Conservation (phyloP, 1,140 invertebrate genomes). For the Cydia splendana region DNA sequence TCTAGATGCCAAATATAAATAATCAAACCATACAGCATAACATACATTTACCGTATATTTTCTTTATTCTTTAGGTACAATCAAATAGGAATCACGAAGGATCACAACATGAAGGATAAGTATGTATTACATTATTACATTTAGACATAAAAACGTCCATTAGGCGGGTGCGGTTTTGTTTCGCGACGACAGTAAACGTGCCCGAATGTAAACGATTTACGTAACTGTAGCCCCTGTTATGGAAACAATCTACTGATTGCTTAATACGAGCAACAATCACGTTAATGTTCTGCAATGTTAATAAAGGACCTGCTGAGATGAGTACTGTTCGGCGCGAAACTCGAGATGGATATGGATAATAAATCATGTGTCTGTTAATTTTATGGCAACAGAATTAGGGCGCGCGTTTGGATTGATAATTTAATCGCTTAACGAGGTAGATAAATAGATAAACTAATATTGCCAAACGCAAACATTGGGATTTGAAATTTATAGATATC, state of each 20-base stretch:
- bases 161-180: constrained; percentile 38
- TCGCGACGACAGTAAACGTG: constrained; percentile 48
- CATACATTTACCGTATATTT: background rate
- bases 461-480: constrained; percentile 34
- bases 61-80: background rate
- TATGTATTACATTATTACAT: background rate
- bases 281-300: constrained; percentile 53
- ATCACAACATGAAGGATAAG: constrained; percentile 5
- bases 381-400: background rate
- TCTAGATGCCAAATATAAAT: constrained; percentile 7
- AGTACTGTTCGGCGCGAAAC: constrained; percentile 35
- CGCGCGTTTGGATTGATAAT: constrained; percentile 37
- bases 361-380: constrained; percentile 1
- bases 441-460: constrained; percentile 37
- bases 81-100: background rate
- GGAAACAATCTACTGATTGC: constrained; percentile 62
- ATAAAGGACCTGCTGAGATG: constrained; percentile 44
- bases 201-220: constrained; percentile 51
- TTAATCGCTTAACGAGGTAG: constrained; percentile 35
- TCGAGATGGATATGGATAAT: constrained; percentile 14
- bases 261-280: constrained; percentile 55
- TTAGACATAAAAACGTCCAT: constrained; percentile 26
- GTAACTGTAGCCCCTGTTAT: constrained; percentile 56
- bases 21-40: constrained; percentile 6
- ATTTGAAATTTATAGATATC: constrained; percentile 43